phyloP scores from a whole-genome alignment of 2,888 invertebrate species.

The Pseudanteris insignis region DNA sequence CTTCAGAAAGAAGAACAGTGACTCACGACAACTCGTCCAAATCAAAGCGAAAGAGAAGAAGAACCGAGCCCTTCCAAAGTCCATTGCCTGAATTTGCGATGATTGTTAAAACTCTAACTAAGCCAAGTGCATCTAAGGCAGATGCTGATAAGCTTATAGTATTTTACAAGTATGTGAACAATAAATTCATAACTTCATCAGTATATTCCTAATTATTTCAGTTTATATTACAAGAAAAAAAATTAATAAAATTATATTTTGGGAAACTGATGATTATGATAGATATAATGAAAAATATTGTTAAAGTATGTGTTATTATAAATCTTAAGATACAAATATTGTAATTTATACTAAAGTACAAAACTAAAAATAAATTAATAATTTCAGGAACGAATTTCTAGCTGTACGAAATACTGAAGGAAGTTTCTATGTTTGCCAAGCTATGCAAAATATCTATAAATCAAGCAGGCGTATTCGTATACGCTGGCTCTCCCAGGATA shows the following conservation, averaged over 20 bases:
- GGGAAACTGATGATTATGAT: too few species aligned
- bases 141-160: constrained; percentile 84
- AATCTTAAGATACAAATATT: too few species aligned
- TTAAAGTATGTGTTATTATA: too few species aligned
- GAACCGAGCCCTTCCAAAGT: constrained; percentile 84
- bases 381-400: constrained; percentile 82
- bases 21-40: constrained; percentile 62
- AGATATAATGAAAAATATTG: too few species aligned
- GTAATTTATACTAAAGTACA: too few species aligned
- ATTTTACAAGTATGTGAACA: constrained; percentile 79
- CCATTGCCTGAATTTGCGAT: constrained; percentile 81
- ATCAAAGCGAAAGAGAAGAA: constrained; percentile 71
- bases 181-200: too few species aligned
- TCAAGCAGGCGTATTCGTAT: constrained; percentile 83
- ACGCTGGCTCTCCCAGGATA: constrained; percentile 87
- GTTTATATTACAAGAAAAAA: too few species aligned
- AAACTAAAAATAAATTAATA: too few species aligned
- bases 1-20: constrained; percentile 58
- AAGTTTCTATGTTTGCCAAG: constrained; percentile 87
- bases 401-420: constrained; percentile 92
- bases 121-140: constrained; percentile 69
- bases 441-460: constrained; percentile 89
- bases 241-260: too few species aligned
- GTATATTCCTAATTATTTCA: too few species aligned
- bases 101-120: constrained; percentile 78